Percentiles rank a stretch among this genome's conserved stretches.
phyloP scores from a whole-genome alignment of 1,140 invertebrate species.

The Diploscapter pachys region DNA sequence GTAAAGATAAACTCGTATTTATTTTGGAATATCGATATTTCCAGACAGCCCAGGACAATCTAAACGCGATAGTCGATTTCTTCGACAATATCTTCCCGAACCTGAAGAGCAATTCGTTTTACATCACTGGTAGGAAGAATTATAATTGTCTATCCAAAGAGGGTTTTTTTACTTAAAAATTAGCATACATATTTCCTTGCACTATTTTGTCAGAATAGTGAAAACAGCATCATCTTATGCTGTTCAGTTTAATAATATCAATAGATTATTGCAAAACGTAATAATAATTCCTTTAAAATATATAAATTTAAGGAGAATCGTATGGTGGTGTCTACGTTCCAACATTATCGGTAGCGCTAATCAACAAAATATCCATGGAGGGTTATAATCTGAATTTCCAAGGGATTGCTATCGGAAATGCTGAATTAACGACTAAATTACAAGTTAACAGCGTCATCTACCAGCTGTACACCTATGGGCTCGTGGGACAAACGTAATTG shows the following conservation, averaged over 20 bases:
- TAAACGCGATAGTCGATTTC: constrained; percentile 61
- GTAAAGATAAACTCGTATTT: neutral
- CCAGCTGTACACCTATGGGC: constrained; percentile 32
- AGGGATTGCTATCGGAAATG: constrained; percentile 36
- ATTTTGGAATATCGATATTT: constrained; percentile 2
- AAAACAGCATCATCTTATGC: no score
- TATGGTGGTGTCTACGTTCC: constrained; percentile 61
- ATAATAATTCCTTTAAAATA: no score
- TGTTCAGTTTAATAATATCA: no score
- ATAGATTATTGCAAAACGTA: no score
- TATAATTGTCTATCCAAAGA: no score
- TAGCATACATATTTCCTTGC: no score
- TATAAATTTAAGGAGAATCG: constrained; percentile 43
- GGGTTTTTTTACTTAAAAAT: no score
- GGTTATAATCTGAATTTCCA: constrained; percentile 24
- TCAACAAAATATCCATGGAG: constrained; percentile 37
- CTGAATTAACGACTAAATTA: constrained; percentile 26
- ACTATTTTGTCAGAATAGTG: no score
- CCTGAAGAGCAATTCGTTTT: constrained; percentile 60
- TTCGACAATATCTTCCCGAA: constrained; percentile 63
- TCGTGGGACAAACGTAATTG: constrained; percentile 23
- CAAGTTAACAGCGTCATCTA: constrained; percentile 36
- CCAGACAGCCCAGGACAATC: constrained; percentile 58
- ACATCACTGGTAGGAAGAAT: constrained; percentile 53
- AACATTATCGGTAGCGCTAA: constrained; percentile 60